Evolutionary conservation across 2,113 vertebrate genomes (phyloP).

Genomic region (Gnathonemus longibarbis): DNA sequence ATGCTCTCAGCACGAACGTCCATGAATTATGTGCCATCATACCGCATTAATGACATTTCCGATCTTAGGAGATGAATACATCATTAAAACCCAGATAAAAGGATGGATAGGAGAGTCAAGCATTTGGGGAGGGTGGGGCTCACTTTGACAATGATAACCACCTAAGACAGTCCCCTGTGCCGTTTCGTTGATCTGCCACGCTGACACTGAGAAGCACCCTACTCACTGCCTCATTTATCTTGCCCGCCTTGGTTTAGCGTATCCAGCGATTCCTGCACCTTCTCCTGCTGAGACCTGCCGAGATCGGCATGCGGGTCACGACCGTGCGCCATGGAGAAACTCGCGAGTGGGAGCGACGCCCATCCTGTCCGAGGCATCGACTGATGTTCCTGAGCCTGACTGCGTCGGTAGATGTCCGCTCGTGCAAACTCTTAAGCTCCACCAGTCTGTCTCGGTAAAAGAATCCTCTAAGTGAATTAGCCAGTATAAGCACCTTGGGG

Average conservation of each 20-base stretch:
- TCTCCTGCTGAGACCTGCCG: neutral
- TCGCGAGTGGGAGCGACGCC: neutral
- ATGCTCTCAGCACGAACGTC: constrained; percentile 6
- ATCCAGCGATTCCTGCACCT: neutral
- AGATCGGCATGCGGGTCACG: neutral
- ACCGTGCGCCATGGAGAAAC: neutral
- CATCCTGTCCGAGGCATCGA: neutral
- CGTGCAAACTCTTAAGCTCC: neutral
- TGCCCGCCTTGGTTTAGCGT: neutral
- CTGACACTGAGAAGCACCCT: neutral
- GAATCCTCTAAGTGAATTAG: neutral
- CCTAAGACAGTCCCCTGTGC: constrained; percentile 27
- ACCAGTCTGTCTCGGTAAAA: neutral
- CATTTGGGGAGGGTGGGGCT: neutral
- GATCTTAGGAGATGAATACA: constrained; percentile 13
- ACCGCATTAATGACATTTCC: constrained; percentile 18
- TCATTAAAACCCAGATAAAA: constrained; percentile 11
- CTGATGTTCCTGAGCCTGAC: neutral
- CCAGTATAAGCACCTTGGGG: neutral
- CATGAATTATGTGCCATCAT: constrained; percentile 15
- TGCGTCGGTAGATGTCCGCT: neutral
- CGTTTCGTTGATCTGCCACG: neutral
- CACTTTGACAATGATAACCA: constrained; percentile 12
- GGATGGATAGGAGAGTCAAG: neutral
- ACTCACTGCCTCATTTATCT: neutral